A percentile compares a stretch with the other conserved stretches of the same genome.
phyloP scores from a whole-genome alignment of 2,797 vertebrate species.

The Ctenopoma multispine region DNA sequence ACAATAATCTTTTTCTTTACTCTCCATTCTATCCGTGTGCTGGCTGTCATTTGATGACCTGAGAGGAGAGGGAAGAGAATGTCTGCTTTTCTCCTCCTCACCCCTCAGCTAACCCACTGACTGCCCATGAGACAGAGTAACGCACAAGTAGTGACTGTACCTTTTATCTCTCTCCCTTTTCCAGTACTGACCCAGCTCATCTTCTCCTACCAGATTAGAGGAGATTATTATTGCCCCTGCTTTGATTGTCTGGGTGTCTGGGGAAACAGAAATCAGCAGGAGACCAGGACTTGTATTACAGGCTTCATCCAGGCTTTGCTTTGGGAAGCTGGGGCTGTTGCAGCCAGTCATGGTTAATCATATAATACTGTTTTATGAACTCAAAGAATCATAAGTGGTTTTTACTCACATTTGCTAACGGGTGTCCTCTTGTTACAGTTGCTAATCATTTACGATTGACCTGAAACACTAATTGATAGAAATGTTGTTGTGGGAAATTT shows the following conservation, averaged over 20 bases:
- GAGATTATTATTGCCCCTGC: constrained; percentile 78
- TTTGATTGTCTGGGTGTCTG: constrained; percentile 54
- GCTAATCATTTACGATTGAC: constrained; percentile 44
- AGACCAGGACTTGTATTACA: constrained; percentile 34
- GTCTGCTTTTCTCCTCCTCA: neutral
- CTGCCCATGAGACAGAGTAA: constrained; percentile 9
- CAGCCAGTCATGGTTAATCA: constrained; percentile 33
- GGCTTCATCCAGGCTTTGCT: constrained; percentile 38
- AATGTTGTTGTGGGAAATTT: constrained; percentile 45
- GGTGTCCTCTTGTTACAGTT: constrained; percentile 22
- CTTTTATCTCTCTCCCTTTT: constrained; percentile 38
- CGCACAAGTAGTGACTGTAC: constrained; percentile 19
- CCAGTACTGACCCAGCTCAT: constrained; percentile 64
- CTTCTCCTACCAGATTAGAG: constrained; percentile 72
- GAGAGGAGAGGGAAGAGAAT: neutral
- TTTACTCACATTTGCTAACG: constrained; percentile 42
- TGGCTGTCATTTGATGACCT: constrained; percentile 28
- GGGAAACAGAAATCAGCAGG: constrained; percentile 49
- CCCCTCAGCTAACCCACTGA: neutral
- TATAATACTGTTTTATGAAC: constrained; percentile 35
- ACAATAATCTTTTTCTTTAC: constrained; percentile 38
- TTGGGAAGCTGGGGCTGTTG: constrained; percentile 29
- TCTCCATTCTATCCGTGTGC: neutral
- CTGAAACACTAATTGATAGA: constrained; percentile 55
- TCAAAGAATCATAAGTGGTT: constrained; percentile 38